Base-by-base conservation (phyloP, 1,140 invertebrate species). In the Diachasmimorpha longicaudata region DNA sequence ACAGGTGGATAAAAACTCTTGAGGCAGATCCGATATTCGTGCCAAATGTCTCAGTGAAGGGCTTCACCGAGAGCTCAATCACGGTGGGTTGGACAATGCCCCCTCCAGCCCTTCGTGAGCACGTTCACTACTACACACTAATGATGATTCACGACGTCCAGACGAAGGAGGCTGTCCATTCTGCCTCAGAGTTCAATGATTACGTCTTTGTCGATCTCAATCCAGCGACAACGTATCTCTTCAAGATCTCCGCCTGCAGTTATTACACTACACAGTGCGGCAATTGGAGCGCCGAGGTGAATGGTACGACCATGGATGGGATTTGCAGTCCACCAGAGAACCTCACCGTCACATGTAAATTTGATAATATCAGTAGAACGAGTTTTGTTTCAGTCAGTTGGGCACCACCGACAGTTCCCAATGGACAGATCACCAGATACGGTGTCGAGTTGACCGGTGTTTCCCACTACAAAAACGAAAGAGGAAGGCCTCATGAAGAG, bases 281-380 rank as follows among this genome's bases (percentile, higher is more conserved):
- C 5, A 91, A 92, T 19, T 94, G 93, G 92, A 95, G 95, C 0
- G 87, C 91, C 19, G 89, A 91, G 77, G 93, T 95, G 52, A 93
- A 94, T 82, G 95, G 93, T 0, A 94, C 93, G 6, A 96, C 95
- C 5, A 91, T 95, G 87, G 95, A 96, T 85, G 95, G 94, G 90
- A 89, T 87, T 16, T 90, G 92, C 0, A 91, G 91, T 77, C 88
- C 89, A 74, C 94, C 91, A 10, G 90, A 87, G 82, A 93, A 93
- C 86, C 88, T 95, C 0, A 87, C 87, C 1, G 89, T 94, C 0
- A 86, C 88, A 13, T 96, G 95, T 83, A 89, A 89, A 76, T 91
- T 91, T 80, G 91, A 94, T 78, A 92, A 92, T 78, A 90, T 93
- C 48, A 93, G 91, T 75, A 89, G 90, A 4, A 92, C 88, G 14